Evolutionary conservation across 2,113 vertebrate species (phyloP).

Genomic region (Ctenomys sociabilis): DNA sequence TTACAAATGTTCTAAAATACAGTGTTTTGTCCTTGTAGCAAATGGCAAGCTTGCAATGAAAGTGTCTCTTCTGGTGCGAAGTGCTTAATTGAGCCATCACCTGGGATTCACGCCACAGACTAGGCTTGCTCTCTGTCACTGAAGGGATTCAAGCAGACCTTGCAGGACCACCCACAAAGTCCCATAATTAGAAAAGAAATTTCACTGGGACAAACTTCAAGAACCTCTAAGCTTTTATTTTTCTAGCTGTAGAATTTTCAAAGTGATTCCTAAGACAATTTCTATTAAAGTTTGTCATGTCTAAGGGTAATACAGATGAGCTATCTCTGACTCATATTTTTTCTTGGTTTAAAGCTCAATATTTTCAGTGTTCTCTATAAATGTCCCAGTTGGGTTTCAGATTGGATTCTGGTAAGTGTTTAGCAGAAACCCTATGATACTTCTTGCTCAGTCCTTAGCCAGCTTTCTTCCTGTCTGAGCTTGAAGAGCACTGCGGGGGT

Average conservation of each 20-base stretch:
- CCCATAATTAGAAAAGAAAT: neutral
- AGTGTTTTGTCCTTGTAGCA: neutral
- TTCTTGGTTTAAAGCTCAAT: conserved; percentile 20
- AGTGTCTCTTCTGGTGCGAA: neutral
- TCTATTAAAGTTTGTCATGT: conserved; percentile 53
- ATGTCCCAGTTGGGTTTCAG: neutral
- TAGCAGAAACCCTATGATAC: neutral
- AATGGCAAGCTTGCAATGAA: neutral
- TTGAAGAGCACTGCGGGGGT: neutral
- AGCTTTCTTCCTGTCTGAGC: neutral
- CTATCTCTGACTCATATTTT: neutral
- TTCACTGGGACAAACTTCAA: conserved; percentile 41
- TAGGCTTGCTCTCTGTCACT: neutral
- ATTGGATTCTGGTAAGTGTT: conserved; percentile 8
- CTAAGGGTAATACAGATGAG: neutral
- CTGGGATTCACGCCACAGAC: neutral
- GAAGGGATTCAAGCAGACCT: neutral
- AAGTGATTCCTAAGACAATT: conserved; percentile 68
- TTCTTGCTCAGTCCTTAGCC: neutral
- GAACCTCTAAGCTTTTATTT: neutral
- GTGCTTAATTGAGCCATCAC: neutral
- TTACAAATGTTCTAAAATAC: neutral
- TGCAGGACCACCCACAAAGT: neutral
- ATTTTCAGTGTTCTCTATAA: neutral
- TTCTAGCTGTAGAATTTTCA: conserved; percentile 64